Evolutionary conservation across 2,113 vertebrate genomes (phyloP).

Genomic region (Piliocolobus tephrosceles): DNA sequence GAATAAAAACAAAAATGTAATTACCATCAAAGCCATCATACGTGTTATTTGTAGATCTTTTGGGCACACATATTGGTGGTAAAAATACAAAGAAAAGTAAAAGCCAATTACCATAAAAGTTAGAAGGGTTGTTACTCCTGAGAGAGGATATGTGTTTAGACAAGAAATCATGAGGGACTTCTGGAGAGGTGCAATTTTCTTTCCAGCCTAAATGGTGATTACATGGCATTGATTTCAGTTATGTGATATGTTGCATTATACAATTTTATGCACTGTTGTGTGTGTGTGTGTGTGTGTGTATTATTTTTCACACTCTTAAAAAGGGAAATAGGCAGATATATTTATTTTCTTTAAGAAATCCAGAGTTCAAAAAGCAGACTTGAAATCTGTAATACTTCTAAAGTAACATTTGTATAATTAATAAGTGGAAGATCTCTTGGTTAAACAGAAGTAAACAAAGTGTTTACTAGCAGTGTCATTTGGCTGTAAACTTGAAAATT

Average conservation of each 20-base stretch:
- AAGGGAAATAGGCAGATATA: neutral
- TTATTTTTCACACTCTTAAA: neutral
- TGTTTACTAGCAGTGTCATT: conserved; percentile 3
- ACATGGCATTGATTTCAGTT: neutral
- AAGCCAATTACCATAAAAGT: neutral
- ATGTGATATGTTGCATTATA: neutral
- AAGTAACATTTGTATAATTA: neutral
- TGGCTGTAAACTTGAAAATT: conserved; percentile 62
- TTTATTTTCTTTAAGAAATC: neutral
- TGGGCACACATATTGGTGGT: neutral
- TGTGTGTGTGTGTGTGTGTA: neutral
- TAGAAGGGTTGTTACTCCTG: neutral
- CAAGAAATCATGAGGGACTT: neutral
- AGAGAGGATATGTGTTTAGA: fast-evolving
- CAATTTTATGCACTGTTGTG: neutral
- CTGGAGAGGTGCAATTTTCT: neutral
- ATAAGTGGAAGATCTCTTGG: neutral
- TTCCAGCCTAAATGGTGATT: neutral
- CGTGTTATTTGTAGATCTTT: neutral
- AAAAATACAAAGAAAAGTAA: neutral
- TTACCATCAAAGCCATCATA: neutral
- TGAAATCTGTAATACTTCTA: neutral
- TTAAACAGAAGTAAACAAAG: neutral
- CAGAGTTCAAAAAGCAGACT: neutral
- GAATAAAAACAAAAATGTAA: neutral